phyloP scores from a whole-genome alignment of 2,888 invertebrate species.

The Caenorhabditis sp. region DNA sequence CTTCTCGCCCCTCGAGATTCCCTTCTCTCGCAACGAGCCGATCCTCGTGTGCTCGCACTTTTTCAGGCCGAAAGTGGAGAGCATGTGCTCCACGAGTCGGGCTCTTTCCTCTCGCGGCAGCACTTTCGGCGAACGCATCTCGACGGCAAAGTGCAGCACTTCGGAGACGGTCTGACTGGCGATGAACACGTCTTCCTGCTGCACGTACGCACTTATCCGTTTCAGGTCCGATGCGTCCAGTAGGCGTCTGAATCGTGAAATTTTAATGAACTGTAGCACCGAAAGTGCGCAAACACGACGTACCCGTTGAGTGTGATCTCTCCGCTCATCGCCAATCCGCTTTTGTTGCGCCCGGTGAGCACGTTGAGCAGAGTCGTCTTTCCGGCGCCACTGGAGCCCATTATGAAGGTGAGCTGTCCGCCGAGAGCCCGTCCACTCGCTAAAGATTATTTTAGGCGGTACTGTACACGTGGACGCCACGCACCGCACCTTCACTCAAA shows the following conservation, averaged over 20 bases:
- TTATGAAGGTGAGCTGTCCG: constrained; percentile 61
- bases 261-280: neutral
- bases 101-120: constrained; percentile 64
- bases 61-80: constrained; percentile 37
- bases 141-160: constrained; percentile 87
- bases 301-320: constrained; percentile 53
- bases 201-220: constrained; percentile 88
- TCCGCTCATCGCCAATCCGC: constrained; percentile 50
- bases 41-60: constrained; percentile 45
- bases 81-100: constrained; percentile 32
- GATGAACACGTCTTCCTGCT: constrained; percentile 91
- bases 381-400: constrained; percentile 86
- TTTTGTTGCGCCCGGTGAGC: constrained; percentile 84
- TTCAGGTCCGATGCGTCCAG: constrained; percentile 80
- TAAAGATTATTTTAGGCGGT: too few relatives aligned
- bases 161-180: constrained; percentile 88
- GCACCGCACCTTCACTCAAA: too few relatives aligned
- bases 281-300: neutral
- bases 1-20: constrained; percentile 95
- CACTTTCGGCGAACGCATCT: constrained; percentile 31
- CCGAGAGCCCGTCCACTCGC: constrained; percentile 50
- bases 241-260: constrained; percentile 45
- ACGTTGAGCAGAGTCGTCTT: constrained; percentile 91
- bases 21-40: constrained; percentile 82
- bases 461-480: too few relatives aligned